Evolutionary conservation across 2,797 vertebrate species (phyloP), one percentile per base, ranked within the genome.

Genomic region (Lacerta agilis): DNA sequence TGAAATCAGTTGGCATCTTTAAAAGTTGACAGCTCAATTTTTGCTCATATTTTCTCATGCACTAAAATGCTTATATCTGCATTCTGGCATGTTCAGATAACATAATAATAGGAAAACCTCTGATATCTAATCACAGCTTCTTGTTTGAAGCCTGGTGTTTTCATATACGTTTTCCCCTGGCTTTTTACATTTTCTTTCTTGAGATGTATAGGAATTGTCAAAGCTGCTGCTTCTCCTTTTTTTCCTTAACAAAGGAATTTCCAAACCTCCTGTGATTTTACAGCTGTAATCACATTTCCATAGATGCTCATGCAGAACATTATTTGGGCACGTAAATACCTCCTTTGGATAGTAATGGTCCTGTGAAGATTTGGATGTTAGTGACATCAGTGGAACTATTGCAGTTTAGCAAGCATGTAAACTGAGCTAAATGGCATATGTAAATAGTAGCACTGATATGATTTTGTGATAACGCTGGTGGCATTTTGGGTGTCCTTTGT

Each of bases 1-100:
- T 84, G 71, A 75, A 84, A 83, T 73, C 82, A 73, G 25, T 55
- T 84, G 73, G 25, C 36, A 61, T 75, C 55, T 55, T 15, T 73
- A 58, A 75, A 82, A 84, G 49, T 73, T 58, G 49, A 38, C 67
- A 73, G 69, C 41, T 83, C 45, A 49, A 66, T 45, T 72, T 81
- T 72, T 49, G 67, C 25, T 83, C 10, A 8, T 69, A n/a, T 69
- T 82, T 71, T 27, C 71, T 83, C 71, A 29, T 49, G n/a, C 38
- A 33, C 43, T 49, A 67, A 27, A 83, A 72, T 49, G 5, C 36
- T 27, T 71, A 13, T 36, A 72, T 23, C 33, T 17, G 43, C 41
- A 20, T 55, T 72, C 38, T 72, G 43, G 43, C 43, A 49, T 33
- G 43, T 55, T 83, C 43, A 72, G 29, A 83, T 49, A 83, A 36